Base-by-base conservation (phyloP, 2,113 vertebrate species). In the Cebus imitator region DNA sequence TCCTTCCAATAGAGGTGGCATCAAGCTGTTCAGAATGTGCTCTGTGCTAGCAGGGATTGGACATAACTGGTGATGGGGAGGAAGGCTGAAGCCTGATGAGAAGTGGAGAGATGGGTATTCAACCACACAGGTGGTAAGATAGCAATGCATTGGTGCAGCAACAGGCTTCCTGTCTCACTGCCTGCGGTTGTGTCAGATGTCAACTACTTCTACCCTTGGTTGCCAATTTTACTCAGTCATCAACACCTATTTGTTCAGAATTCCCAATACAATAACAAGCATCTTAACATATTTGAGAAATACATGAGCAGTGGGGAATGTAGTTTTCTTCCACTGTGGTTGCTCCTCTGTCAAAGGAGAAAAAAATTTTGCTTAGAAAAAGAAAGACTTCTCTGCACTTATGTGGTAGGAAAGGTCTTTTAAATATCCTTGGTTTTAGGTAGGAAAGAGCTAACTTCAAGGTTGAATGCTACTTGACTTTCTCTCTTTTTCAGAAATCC, bases 381-480 rank as follows among this genome's bases (percentile, higher is more conserved):
- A 80, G 66, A 72, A 90, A 35, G 10, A 2, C 17, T 83, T 68
- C 73, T 92, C 96, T 84, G 61, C 50, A 68, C 21, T 70, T 90
- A n/a, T 1, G 1, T 75, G 23, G 52, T 32, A 52, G 40, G 21
- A 72, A 66, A 55, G 21, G 10, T 72, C 40, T 93, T 58, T 88
- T n/a, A 92, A 88, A 87, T 40, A 58, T 76, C 35, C 4, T 86
- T 76, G 16, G 35, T 43, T 95, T 90, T 50, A 72, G 75, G 50
- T 12, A 70, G 64, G 50, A n/a, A 79, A 95, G 72, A 92, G 57
- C 48, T 45, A n/a, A 58, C 25, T 52, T 66, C 68, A 82, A 89
- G 45, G 40, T 27, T 40, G 52, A 93, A 12, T 48, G 25, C 21
- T 43, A 87, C 27, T 85, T 85, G 30, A 82, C 35, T 91, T 78